Evolutionary conservation across 1,140 invertebrate species (phyloP), one percentile per base, ranked within the genome.

Genomic region (Heliconius hermathena): DNA sequence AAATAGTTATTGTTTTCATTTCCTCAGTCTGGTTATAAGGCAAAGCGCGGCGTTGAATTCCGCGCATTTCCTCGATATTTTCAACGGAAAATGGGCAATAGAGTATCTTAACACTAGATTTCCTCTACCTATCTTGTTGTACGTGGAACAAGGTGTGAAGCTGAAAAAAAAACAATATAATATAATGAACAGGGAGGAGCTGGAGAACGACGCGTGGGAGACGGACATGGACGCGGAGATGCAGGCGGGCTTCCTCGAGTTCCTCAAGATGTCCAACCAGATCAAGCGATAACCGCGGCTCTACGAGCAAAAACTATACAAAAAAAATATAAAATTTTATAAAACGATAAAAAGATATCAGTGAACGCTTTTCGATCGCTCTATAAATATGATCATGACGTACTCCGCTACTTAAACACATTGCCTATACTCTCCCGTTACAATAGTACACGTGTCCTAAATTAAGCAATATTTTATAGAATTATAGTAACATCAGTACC

Each of bases 211-310:
- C 36, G 90, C 91, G 54, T 95, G 94, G 94, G 94, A 94, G 49
- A 92, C 93, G 0, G 94, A 91, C 66, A 95, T 95, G 93, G 93
- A 95, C 78, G 89, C 89, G 5, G 94, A 95, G 83, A 94, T 95
- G 90, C 91, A 93, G 70, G 94, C 90, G 2, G 94, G 94, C 80
- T 95, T 92, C 87, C 87, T 95, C 80, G 94, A 95, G 82, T 95
- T 95, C 85, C 90, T 95, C 74, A 91, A 91, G 88, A 92, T 94
- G 82, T 95, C 94, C 77, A 95, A 95, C 82, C 94, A 95, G 85
- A 95, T 95, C 83, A 93, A 94, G 80, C 93, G 94, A 94, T 94
- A 94, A 89, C 90, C 87, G 83, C 75, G 41, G 20, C 79, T 60
- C 52, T 80, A 82, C 78, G 73, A 81, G 33, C 54, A 80, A 76